Conservation (phyloP, 1,140 invertebrate species). For the Sycophaga agraensis region DNA sequence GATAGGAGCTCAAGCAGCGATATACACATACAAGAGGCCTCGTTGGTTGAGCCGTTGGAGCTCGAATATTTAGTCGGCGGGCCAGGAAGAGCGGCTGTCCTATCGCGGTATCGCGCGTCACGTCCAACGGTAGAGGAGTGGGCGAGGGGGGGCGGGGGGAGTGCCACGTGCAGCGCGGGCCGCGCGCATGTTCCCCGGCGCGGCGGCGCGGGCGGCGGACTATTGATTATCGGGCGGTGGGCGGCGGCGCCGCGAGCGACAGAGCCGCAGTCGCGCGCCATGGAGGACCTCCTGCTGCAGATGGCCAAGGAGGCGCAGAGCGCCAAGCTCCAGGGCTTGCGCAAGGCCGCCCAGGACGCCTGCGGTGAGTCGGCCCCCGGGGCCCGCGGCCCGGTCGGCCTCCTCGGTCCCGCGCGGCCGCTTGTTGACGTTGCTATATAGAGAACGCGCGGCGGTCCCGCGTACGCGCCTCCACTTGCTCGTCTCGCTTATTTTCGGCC, state of each 20-base stretch:
- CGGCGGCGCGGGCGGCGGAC: background rate
- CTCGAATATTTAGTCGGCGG: too few relatives aligned
- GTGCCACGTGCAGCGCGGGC: background rate
- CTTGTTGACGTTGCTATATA: background rate
- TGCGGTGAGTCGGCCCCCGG: conserved; percentile 62
- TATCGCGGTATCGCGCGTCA: too few relatives aligned
- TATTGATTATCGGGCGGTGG: conserved; percentile 21
- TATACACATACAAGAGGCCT: too few relatives aligned
- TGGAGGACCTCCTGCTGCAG: conserved; percentile 82
- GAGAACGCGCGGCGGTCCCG: background rate
- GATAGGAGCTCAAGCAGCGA: too few relatives aligned
- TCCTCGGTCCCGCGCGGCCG: background rate
- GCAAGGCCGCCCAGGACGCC: conserved; percentile 78
- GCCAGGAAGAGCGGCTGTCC: too few relatives aligned
- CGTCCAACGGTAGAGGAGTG: background rate
- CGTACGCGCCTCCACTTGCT: background rate
- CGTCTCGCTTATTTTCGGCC: too few relatives aligned
- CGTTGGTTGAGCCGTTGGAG: too few relatives aligned
- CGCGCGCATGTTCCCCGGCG: background rate
- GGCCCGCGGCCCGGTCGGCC: too few relatives aligned
- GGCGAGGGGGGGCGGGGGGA: background rate
- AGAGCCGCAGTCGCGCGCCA: too few relatives aligned
- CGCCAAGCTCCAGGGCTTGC: conserved; percentile 69
- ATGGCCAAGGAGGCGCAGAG: conserved; percentile 76
- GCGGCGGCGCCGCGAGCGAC: background rate